Base-by-base conservation (phyloP, 2,888 invertebrate species). In the Cataglyphis livida region DNA sequence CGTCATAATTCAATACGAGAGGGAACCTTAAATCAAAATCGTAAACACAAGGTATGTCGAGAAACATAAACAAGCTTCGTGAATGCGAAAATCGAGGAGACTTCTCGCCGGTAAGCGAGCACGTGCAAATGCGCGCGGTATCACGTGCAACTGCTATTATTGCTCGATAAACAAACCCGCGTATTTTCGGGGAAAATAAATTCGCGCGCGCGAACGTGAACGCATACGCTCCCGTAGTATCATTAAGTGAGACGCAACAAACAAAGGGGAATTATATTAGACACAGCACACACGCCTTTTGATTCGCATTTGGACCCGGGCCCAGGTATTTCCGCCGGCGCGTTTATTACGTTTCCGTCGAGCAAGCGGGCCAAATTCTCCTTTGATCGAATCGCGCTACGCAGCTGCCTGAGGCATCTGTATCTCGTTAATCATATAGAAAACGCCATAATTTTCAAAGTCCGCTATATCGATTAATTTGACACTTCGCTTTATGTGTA, bases 241-340 rank as follows among this genome's bases (percentile, higher is more conserved):
- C 66, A 12, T 9, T 79, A 79, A 71, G 59, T 59, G 44, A 79
- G 59, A 48, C 44, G 25, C 70, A 9, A 32, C 35, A 32, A 44
- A 68, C 70, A 79, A 71, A 79, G 78, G 44, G 21, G 59, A 71
- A 79, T 59, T 76, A 59, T 71, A 54, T 71, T n/a, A 25, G 71
- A 41, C 41, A 41, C 25, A 59, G 35, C 48, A 71, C 71, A 70
- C 41, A 57, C 57, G 74, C 78, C 54, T 86, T 51, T 75, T 74
- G 78, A 88, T 84, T 83, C 88, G 83, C 82, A 82, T 86, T 88
- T 88, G 88, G 88, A 86, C 70, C 9, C 18, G 10, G 54, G 86
- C 88, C 88, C 76, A 75, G 54, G 61, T 73, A 62, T 57, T 81
- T 83, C 84, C 51, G 74, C 78, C 70, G 41, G 57, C 32, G 44